Conservation (phyloP, 2,888 invertebrate species). For the Sphaerolaimus hirsutus region DNA sequence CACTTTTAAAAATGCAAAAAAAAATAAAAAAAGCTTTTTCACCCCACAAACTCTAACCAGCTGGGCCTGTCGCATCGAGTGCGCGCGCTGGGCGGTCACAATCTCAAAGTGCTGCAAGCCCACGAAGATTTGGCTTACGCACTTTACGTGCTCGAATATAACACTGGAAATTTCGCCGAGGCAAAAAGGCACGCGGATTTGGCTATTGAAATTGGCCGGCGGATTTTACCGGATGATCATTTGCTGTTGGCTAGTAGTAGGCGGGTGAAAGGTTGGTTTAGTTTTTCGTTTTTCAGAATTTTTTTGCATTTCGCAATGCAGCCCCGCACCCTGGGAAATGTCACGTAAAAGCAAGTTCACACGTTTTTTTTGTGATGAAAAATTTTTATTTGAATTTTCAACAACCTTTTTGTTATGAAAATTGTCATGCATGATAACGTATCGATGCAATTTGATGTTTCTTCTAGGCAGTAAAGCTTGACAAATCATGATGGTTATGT, state of each 20-base stretch:
- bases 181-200: slow-evolving; percentile 57
- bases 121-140: slow-evolving; percentile 80
- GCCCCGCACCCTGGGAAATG: too few species aligned
- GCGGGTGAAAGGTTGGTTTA: slow-evolving; percentile 46
- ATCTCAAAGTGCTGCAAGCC: slow-evolving; percentile 62
- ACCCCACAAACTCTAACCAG: background rate
- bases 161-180: slow-evolving; percentile 54
- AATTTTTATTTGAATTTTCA: too few species aligned
- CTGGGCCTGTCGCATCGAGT: too few species aligned
- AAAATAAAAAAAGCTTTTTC: background rate
- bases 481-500: too few species aligned
- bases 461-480: too few species aligned
- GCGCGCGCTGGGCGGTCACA: slow-evolving; percentile 54
- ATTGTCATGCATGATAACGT: too few species aligned
- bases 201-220: slow-evolving; percentile 55
- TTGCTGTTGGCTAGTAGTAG: slow-evolving; percentile 63
- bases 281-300: too few species aligned
- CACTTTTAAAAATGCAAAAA: background rate
- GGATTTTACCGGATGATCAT: slow-evolving; percentile 54
- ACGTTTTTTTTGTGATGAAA: too few species aligned
- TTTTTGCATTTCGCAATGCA: too few species aligned
- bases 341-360: too few species aligned
- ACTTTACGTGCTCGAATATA: slow-evolving; percentile 70
- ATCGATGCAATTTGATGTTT: too few species aligned
- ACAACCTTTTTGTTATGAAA: too few species aligned